These are phyloP conservation scores for Pegoplata infirma DNA, from an alignment of 2,888 invertebrate genomes.

Conservation along the genomic window DNA sequence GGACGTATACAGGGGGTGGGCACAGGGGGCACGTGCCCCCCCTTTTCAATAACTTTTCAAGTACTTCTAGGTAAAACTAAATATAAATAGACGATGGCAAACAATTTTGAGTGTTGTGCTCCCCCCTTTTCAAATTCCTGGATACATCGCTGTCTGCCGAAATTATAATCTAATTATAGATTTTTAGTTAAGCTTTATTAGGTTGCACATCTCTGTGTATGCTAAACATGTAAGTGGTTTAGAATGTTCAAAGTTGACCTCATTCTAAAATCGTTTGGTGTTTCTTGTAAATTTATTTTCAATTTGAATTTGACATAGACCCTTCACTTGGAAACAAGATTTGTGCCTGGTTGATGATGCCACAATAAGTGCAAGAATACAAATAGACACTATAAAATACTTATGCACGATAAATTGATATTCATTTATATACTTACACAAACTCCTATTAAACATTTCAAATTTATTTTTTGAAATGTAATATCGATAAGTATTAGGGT, in stretches of 20 bases:
- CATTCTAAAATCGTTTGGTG: slow-evolving; percentile 31
- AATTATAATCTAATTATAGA: no score
- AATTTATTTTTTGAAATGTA: not conserved
- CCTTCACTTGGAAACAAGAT: slow-evolving; percentile 6
- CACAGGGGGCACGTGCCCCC: no score
- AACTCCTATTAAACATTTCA: not conserved
- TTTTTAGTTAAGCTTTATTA: no score
- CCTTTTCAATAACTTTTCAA: no score
- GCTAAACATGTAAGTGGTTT: slow-evolving; percentile 7
- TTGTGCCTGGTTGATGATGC: not conserved
- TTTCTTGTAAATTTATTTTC: not conserved
- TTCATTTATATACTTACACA: not conserved
- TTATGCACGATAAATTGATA: not conserved
- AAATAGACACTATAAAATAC: not conserved
- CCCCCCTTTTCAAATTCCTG: no score
- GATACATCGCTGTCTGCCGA: no score
- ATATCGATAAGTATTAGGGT: not conserved
- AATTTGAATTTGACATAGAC: slow-evolving; percentile 16
- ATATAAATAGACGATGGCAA: no score
- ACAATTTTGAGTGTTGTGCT: no score
- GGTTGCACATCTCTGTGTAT: not conserved
- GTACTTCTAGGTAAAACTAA: no score
- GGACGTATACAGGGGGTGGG: no score
- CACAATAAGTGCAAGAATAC: slow-evolving; percentile 5
- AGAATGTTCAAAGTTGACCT: slow-evolving; percentile 41